A percentile compares a stretch with the other conserved stretches of the same genome.
Conservation (phyloP, 2,888 invertebrate genomes). For the Anoncus sp. region DNA sequence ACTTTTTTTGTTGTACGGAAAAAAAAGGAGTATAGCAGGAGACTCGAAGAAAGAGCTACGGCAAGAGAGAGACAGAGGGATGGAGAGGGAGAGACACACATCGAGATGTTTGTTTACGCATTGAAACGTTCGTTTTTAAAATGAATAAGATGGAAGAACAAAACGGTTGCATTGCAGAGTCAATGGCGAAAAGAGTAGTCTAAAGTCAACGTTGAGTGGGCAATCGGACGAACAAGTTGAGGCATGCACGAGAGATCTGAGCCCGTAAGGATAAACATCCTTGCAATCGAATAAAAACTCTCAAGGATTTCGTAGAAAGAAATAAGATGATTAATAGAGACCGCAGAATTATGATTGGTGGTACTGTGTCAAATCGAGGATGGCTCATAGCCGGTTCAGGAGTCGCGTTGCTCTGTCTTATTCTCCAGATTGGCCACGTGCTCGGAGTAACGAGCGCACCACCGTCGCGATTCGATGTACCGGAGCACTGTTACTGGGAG, state of each 20-base stretch:
- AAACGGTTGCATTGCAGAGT: conserved; percentile 23
- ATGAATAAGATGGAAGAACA: conserved; percentile 34
- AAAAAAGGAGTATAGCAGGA: background rate
- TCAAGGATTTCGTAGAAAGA: background rate
- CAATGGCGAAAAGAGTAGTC: conserved; percentile 31
- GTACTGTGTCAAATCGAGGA: conserved; percentile 37
- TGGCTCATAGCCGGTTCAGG: conserved; percentile 50
- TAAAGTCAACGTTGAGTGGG: conserved; percentile 19
- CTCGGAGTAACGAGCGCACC: conserved; percentile 81
- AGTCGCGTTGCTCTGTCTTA: conserved; percentile 53
- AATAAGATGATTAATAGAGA: conserved; percentile 49
- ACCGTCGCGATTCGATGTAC: conserved; percentile 89
- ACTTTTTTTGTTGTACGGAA: background rate
- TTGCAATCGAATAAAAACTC: conserved; percentile 24
- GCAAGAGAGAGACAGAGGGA: conserved; percentile 11
- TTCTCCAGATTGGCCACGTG: conserved; percentile 73
- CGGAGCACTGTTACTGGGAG: conserved; percentile 93
- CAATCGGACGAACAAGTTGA: conserved; percentile 22
- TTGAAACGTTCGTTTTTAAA: conserved; percentile 49
- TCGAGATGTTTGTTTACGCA: conserved; percentile 51
- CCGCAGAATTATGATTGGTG: conserved; percentile 32
- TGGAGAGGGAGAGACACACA: conserved; percentile 23
- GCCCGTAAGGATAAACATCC: conserved; percentile 28
- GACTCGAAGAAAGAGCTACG: background rate
- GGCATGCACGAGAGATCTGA: conserved; percentile 46